phyloP scores from a whole-genome alignment of 2,888 invertebrate genomes.

The Mamestra brassicae region DNA sequence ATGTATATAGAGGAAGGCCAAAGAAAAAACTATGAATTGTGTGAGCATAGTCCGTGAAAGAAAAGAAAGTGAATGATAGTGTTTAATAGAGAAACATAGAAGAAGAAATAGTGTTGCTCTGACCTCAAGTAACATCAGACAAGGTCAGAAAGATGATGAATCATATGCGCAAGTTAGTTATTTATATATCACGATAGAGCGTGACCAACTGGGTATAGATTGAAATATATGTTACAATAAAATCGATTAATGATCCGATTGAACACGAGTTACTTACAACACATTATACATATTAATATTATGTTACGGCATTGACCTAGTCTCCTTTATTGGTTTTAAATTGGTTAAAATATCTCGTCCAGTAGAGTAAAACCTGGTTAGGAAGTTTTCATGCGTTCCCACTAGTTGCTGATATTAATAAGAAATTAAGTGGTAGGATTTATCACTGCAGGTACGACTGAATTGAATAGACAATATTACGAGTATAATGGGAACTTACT shows the following conservation, averaged over 20 bases:
- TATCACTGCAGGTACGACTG: not conserved
- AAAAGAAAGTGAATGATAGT: not conserved
- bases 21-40: not conserved
- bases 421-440: not conserved
- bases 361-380: not conserved
- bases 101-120: not conserved
- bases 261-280: not conserved
- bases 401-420: too few relatives aligned
- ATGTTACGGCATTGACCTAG: constrained; percentile 1
- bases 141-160: not conserved
- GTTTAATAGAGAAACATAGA: too few relatives aligned
- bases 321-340: constrained; percentile 26
- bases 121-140: not conserved
- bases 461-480: not conserved
- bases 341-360: not conserved
- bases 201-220: constrained; percentile 2
- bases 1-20: not conserved
- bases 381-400: not conserved
- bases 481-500: constrained; percentile 80
- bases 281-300: not conserved
- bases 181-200: constrained; percentile 2
- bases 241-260: constrained; percentile 7
- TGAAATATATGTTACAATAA: constrained; percentile 9
- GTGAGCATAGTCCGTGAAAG: not conserved
- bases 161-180: not conserved